phyloP scores from a whole-genome alignment of 2,797 vertebrate species.

The Anabacerthia variegaticeps region DNA sequence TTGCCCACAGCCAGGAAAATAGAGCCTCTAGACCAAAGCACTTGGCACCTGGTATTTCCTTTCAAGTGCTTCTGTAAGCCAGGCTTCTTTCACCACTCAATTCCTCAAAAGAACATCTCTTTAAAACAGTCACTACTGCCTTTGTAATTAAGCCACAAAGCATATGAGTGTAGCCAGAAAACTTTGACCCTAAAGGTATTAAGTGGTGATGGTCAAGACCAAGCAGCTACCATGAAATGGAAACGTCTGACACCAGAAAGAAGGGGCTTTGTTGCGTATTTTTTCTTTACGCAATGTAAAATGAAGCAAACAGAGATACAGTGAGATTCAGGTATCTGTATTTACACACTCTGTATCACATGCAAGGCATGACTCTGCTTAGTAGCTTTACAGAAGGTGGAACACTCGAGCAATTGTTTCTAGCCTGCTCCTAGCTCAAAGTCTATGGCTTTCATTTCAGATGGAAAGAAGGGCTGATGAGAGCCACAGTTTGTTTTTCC shows the following conservation, averaged over 20 bases:
- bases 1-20: slow-evolving; percentile 42
- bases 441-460: background rate
- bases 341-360: background rate
- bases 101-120: slow-evolving; percentile 38
- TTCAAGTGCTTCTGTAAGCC: slow-evolving; percentile 51
- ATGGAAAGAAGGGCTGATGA: background rate
- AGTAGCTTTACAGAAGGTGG: background rate
- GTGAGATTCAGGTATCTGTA: background rate
- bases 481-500: background rate
- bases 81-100: slow-evolving; percentile 34
- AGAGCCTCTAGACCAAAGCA: slow-evolving; percentile 56
- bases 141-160: slow-evolving; percentile 46
- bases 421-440: background rate
- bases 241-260: background rate
- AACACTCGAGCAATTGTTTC: slow-evolving; percentile 1
- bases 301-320: background rate
- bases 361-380: background rate
- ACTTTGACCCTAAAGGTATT: background rate
- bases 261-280: background rate
- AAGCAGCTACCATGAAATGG: background rate
- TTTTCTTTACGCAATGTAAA: background rate
- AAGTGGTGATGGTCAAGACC: background rate
- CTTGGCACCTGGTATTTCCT: slow-evolving; percentile 66
- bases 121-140: slow-evolving; percentile 55
- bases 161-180: slow-evolving; percentile 12